Percentiles rank a stretch among this genome's conserved stretches.
Evolutionary conservation across 2,113 vertebrate species (phyloP).

Genomic region (cat (Felis catus)): F.catus_Fca126_mat1.0 CM031426.1:43187001-43187500

Average conservation of each 20-base stretch:
- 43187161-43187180: not conserved
- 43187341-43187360: slow-evolving; percentile 52
- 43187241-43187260: slow-evolving; percentile 38
- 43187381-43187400: slow-evolving; percentile 58
- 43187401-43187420: slow-evolving; percentile 40
- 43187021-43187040: not conserved
- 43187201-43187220: not conserved
- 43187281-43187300: slow-evolving; percentile 53
- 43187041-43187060: not conserved
- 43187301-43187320: slow-evolving; percentile 51
- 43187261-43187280: slow-evolving; percentile 10
- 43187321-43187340: slow-evolving; percentile 24
- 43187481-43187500: not conserved
- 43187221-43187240: slow-evolving; percentile 31
- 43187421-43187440: not conserved
- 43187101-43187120: not conserved
- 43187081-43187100: not conserved
- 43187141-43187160: slow-evolving; percentile 30
- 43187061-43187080: not conserved
- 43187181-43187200: not conserved
- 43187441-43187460: not conserved
- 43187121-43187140: not conserved
- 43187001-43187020: not conserved
- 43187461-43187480: not conserved
- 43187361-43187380: slow-evolving; percentile 62